These are phyloP conservation scores for Pseudorhiza aurosa DNA, from an alignment of 30 jellyfish, hydroid and myxozoan genomes.

Conservation along the genomic window DNA sequence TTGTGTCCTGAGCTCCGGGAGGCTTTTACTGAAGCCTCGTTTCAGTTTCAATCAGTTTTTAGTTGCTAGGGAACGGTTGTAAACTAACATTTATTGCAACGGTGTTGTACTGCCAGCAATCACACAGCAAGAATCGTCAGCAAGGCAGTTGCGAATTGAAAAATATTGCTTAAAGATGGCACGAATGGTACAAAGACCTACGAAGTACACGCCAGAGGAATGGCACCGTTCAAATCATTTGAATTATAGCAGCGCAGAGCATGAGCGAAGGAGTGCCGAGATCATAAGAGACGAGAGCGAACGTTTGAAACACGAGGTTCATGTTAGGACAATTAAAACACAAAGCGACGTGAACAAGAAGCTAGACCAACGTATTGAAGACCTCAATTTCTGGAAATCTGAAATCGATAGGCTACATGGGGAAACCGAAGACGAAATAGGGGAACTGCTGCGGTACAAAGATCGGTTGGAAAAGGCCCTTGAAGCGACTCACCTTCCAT, in stretches of 20 bases:
- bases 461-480: constrained; percentile 88
- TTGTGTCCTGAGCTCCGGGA: too few species aligned
- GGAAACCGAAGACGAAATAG: constrained; percentile 90
- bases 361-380: constrained; percentile 89
- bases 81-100: background rate
- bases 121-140: too few species aligned
- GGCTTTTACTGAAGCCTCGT: background rate
- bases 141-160: too few species aligned
- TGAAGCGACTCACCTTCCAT: constrained; percentile 90
- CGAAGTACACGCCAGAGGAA: constrained; percentile 92
- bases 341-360: constrained; percentile 96
- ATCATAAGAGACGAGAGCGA: constrained; percentile 94
- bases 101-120: too few species aligned
- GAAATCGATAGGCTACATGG: constrained; percentile 88
- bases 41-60: background rate
- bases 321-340: constrained; percentile 86
- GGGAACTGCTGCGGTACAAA: constrained; percentile 76
- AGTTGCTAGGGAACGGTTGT: constrained; percentile 4
- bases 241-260: constrained; percentile 86
- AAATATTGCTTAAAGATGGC: constrained; percentile 58
- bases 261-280: constrained; percentile 80
- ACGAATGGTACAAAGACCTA: constrained; percentile 73
- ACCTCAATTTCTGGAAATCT: constrained; percentile 91
- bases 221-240: constrained; percentile 91
- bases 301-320: constrained; percentile 84